Conservation (phyloP, 1,140 invertebrate genomes). For the Apolygus lucorum region DNA sequence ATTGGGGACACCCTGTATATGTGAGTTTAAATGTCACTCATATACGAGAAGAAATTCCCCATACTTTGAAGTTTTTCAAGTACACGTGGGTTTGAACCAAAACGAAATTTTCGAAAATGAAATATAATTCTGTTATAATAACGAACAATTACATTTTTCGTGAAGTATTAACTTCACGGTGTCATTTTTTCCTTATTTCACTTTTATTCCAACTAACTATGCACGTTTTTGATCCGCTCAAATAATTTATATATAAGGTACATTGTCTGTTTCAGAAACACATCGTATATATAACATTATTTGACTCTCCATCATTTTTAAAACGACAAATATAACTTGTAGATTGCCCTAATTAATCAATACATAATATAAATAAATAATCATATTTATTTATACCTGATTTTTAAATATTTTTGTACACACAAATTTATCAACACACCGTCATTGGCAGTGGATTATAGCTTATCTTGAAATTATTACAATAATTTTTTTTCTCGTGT, state of each 20-base stretch:
- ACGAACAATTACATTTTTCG: constrained; percentile 17
- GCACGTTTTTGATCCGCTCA: background rate
- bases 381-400: constrained; percentile 1
- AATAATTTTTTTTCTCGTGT: background rate
- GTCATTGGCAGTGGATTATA: constrained; percentile 8
- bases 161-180: background rate
- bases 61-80: no score
- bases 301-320: background rate
- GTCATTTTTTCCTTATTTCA: constrained; percentile 3
- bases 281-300: background rate
- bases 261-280: background rate
- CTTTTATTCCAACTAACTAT: constrained; percentile 6
- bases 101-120: constrained; percentile 8
- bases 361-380: constrained; percentile 3
- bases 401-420: constrained; percentile 16
- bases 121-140: constrained; percentile 15
- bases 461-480: constrained; percentile 12
- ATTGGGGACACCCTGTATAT: no score
- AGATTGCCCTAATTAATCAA: constrained; percentile 15
- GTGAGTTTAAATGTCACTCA: no score
- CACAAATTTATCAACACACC: constrained; percentile 9
- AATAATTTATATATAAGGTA: constrained; percentile 3
- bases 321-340: constrained; percentile 10
- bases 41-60: no score
- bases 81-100: no score